phyloP scores from a whole-genome alignment of 2,113 vertebrate genomes.

The Blennius ocellaris region DNA sequence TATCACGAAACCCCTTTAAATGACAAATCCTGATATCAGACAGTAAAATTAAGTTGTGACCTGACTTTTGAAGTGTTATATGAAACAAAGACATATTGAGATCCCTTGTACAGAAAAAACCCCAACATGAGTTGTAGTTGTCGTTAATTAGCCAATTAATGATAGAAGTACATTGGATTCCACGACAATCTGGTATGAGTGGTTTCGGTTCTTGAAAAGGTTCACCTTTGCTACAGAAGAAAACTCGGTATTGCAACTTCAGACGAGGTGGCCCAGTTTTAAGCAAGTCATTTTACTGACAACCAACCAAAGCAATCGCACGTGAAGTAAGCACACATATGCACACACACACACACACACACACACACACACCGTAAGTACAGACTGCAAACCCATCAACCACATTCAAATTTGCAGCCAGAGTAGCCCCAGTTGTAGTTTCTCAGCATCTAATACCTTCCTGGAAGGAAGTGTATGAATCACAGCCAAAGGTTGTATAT shows the following conservation, averaged over 20 bases:
- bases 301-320: not conserved
- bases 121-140: too few species aligned
- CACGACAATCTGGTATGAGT: not conserved
- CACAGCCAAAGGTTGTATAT: not conserved
- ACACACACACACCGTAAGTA: slow-evolving; percentile 1
- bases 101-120: not conserved
- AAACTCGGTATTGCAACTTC: not conserved
- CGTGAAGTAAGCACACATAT: slow-evolving; percentile 8
- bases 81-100: not conserved
- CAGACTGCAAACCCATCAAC: not conserved
- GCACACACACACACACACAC: not conserved
- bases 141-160: too few species aligned
- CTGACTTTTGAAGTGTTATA: too few species aligned
- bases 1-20: too few species aligned
- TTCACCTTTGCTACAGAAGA: not conserved
- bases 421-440: slow-evolving; percentile 18
- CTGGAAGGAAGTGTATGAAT: slow-evolving; percentile 8
- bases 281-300: not conserved
- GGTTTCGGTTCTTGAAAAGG: slow-evolving; percentile 13
- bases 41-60: too few species aligned
- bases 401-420: slow-evolving; percentile 5
- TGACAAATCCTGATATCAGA: too few species aligned
- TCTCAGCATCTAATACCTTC: slow-evolving; percentile 15
- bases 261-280: slow-evolving; percentile 34
- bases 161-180: not conserved